Evolutionary conservation across 2,113 vertebrate genomes (phyloP).

Genomic region (Motacilla alba): DNA sequence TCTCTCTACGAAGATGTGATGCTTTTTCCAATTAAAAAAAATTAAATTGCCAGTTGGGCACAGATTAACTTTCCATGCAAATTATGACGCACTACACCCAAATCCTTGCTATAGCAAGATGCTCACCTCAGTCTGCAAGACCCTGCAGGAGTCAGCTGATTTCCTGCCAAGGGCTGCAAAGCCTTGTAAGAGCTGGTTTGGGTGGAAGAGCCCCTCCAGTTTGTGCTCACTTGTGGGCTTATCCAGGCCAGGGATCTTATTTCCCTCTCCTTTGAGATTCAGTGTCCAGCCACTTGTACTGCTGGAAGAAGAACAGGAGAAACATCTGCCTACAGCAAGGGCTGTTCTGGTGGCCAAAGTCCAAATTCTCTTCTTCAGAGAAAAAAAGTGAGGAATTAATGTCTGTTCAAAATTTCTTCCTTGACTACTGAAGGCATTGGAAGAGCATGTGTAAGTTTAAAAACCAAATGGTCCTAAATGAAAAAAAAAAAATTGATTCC

Average conservation of each 20-base stretch:
- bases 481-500: neutral
- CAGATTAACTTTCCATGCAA: neutral
- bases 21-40: neutral
- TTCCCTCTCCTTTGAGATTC: neutral
- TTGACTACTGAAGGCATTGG: neutral
- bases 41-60: neutral
- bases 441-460: neutral
- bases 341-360: neutral
- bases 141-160: neutral
- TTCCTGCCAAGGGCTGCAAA: neutral
- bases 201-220: neutral
- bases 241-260: neutral
- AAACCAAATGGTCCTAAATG: neutral
- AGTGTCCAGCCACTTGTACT: too few species aligned
- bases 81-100: neutral
- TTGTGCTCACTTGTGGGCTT: neutral
- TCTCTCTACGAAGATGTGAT: neutral
- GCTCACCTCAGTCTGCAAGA: neutral
- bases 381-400: neutral
- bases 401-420: neutral
- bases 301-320: neutral
- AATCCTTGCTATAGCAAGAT: neutral
- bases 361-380: neutral
- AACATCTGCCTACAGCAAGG: fast-evolving
- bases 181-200: neutral